Base-by-base conservation (phyloP, 2,888 invertebrate species). In the Zygaena filipendulae region DNA sequence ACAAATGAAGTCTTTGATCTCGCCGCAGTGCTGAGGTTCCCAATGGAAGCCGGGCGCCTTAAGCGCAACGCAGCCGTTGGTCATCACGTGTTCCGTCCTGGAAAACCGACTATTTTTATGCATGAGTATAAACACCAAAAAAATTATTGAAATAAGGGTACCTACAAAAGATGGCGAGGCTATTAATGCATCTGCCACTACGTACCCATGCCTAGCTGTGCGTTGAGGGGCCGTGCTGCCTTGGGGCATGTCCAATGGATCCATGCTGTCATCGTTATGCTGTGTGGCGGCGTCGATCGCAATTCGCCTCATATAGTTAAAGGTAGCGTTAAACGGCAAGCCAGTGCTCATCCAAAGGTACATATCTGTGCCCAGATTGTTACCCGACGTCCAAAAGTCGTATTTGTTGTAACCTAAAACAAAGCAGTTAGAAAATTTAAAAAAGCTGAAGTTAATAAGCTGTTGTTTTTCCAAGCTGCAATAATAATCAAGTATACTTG, bases 261-360 rank as follows among this genome's bases (percentile, higher is more conserved):
- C 85, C 41, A 84, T 69, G 47, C 82, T 81, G 54, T 82, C 79
- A 39, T 81, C 83, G 11, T 79, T 55, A 36, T 72, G 77, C 36
- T 82, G 82, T 53, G 77, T 79, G 11, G 84, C 77, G 33, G 81
- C 71, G 37, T 80, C 82, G 33, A 83, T 64, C 25, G 69, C 59
- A 51, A 87, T 81, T 16, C 79, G 56, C 39, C 77, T 51, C 86
- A 91, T 90, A 63, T 89, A 90, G 68, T 90, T 90, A 66, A 92
- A 92, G n/a, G 92, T 92, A 12, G 90, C 88, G 64, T 93, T 92
- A 74, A 92, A 91, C 18, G 92, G 91, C 35, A 91, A 69, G 8
- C 92, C 92, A 18, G 91, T 91, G 59, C 91, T 92, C 92, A 92
- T 91, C 92, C 92, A 93, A 33, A 92, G 75, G 66, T 90, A 88